Base-by-base conservation (phyloP, 2,113 vertebrate genomes). In the Oophaga pumilio region DNA sequence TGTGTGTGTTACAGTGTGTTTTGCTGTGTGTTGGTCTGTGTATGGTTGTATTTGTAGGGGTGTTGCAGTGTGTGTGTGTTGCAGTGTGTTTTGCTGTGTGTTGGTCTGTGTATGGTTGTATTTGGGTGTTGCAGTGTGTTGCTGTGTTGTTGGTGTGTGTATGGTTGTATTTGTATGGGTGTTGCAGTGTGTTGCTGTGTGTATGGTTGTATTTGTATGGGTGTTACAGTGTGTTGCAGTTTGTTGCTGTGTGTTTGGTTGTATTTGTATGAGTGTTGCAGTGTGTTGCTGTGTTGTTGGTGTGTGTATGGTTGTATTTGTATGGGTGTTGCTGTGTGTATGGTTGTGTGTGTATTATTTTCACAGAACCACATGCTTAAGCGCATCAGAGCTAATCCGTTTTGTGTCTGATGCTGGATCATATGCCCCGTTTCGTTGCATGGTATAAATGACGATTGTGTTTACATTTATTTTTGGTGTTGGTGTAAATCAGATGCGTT, bases 401-500 rank as follows among this genome's bases (percentile, higher is more conserved):
- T 64, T 50, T 24, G 22, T 22, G 26, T 68, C 33, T 81, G 78
- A 81, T 43, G 26, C 10, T 62, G 28, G 56, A 81, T 20, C 17
- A 60, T 64, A 43, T 49, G 20, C 15, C n/a, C 49, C 76, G 12
- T 9, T 15, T 77, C 60, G 28, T 17, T 59, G 24, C 56, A 60
- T 60, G 56, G 52, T 10, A 59, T 79, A 79, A 59, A 56, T 60
- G 62, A 68, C 17, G 60, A 82, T 68, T 15, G 17, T 73, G 80
- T 62, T 82, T 52, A n/a, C 62, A 82, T 68, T 8, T 59, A 20
- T 33, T 74, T 66, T 85, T 68, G 57, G 7, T 85, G 57, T 24
- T 43, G 59, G 64, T 64, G 57, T 53, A 89, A 79, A 88, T 22
- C 9, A 60, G 62, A 89, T 73, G 2, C 79, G 62, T 66, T 82